Evolutionary conservation across 2,797 vertebrate genomes (phyloP), one percentile per base, ranked within the genome.

Genomic region (Girardinus metallicus): DNA sequence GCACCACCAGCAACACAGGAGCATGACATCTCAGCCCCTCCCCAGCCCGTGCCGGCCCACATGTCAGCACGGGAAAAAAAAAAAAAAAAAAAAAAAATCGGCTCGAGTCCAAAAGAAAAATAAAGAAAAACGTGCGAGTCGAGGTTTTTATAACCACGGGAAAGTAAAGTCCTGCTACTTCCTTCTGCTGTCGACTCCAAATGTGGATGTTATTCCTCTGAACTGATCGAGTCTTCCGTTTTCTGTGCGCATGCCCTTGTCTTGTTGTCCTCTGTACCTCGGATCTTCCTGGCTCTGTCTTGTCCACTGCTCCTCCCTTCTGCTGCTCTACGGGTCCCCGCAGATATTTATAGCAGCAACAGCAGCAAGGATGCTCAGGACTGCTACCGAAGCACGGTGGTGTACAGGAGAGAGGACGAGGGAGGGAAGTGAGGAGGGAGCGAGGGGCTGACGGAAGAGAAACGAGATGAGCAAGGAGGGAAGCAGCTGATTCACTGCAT

Each of bases 1-100:
- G 95, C 96, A 98, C 95, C 96, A 97, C 95, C 96, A 96, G 86
- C 96, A 98, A 95, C 96, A 98, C 94, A 96, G 95, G 96, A 97
- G 96, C 96, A 97, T 97, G 93, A 94, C 95, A 96, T 97, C 94
- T 95, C 96, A 51, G 88, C 95, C 90, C 92, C 87, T 78, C 92
- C 91, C 91, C 86, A 83, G 89, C 86, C 90, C 90, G 60, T 57
- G 83, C 89, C 87, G 72, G 88, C 93, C 91, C 88, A 51, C 93
- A 93, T 94, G 85, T 89, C 93, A 86, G 18, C 80, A 5, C 44
- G 1, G 87, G 92, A 82, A 47, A 55, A 23, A 57, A 76, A 92
- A 82, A 47, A 55, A 23, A 57, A 76, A 92, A 82, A 47, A 55
- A 92, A 82, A 47, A 55, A 23, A 57, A 76, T 85, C 66, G 7